These are phyloP conservation scores for Gobio gobio DNA, from an alignment of 2,113 vertebrate genomes.

Conservation along the genomic window DNA sequence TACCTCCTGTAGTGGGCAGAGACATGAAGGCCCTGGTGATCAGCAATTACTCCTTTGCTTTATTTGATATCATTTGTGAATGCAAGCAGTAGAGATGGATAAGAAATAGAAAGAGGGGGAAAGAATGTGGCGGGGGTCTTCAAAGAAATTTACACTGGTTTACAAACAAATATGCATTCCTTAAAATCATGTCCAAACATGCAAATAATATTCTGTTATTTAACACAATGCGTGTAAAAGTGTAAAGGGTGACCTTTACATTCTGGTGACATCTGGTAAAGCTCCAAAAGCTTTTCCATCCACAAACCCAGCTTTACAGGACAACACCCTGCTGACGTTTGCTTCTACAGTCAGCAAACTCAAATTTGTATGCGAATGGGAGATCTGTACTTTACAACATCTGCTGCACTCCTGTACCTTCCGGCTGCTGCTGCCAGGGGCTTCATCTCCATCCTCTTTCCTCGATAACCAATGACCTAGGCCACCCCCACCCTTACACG, in stretches of 20 bases:
- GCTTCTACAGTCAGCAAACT: constrained; percentile 25
- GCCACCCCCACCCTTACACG: constrained; percentile 67
- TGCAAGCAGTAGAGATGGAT: constrained; percentile 8
- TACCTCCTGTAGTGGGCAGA: constrained; percentile 67
- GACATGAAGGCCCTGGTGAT: constrained; percentile 76
- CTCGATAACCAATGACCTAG: constrained; percentile 61
- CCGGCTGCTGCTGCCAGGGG: constrained; percentile 10
- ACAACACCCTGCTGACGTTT: constrained; percentile 60
- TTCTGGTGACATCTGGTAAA: constrained; percentile 40
- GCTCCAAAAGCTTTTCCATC: constrained; percentile 54
- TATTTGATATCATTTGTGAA: constrained; percentile 76
- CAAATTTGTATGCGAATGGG: constrained; percentile 48
- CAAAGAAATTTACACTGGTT: too few relatives aligned
- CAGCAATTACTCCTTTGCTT: constrained; percentile 82
- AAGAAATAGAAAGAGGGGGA: constrained; percentile 31
- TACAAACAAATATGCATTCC: neutral
- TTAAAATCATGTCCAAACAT: neutral
- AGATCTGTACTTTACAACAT: constrained; percentile 53
- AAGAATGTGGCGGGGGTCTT: neutral
- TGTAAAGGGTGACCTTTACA: constrained; percentile 41
- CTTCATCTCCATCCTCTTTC: constrained; percentile 53
- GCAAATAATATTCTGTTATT: neutral
- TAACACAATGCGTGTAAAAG: neutral
- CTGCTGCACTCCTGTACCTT: constrained; percentile 58
- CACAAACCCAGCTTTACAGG: constrained; percentile 49